Conservation (phyloP, 2,888 invertebrate genomes). For the Cybosia mesomella region DNA sequence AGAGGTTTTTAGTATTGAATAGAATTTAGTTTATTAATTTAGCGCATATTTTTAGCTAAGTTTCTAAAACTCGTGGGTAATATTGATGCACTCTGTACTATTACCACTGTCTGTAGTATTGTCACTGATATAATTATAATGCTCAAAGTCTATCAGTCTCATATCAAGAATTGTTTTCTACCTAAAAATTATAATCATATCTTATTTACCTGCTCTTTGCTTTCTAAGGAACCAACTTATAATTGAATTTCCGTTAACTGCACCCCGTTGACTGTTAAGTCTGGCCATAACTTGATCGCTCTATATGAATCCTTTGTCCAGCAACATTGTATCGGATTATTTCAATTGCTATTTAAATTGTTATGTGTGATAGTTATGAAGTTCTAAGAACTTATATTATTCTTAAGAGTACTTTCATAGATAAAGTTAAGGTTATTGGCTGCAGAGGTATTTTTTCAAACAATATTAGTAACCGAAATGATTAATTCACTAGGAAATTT, state of each 20-base stretch:
- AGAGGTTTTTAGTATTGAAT: too few species aligned
- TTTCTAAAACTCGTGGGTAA: too few species aligned
- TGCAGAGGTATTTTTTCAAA: too few species aligned
- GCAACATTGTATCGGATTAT: conserved; percentile 70
- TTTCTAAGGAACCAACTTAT: conserved; percentile 78
- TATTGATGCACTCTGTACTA: neutral
- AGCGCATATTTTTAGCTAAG: too few species aligned
- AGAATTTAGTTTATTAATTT: too few species aligned
- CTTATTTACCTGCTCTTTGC: conserved; percentile 60
- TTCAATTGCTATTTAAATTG: conserved; percentile 44
- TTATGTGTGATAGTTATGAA: conserved; percentile 23
- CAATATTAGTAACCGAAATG: too few species aligned
- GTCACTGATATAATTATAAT: too few species aligned
- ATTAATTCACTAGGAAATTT: too few species aligned
- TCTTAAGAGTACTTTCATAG: conserved; percentile 19
- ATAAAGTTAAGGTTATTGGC: too few species aligned
- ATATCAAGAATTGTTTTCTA: neutral
- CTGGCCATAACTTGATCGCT: conserved; percentile 76
- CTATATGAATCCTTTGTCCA: conserved; percentile 69
- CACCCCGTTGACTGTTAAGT: conserved; percentile 78
- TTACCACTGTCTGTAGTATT: too few species aligned
- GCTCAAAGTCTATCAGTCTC: too few species aligned
- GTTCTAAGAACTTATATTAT: conserved; percentile 37
- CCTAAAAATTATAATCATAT: neutral
- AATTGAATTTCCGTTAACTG: conserved; percentile 86